Conservation (phyloP, 2,888 invertebrate species). For the Volucella bombylans region DNA sequence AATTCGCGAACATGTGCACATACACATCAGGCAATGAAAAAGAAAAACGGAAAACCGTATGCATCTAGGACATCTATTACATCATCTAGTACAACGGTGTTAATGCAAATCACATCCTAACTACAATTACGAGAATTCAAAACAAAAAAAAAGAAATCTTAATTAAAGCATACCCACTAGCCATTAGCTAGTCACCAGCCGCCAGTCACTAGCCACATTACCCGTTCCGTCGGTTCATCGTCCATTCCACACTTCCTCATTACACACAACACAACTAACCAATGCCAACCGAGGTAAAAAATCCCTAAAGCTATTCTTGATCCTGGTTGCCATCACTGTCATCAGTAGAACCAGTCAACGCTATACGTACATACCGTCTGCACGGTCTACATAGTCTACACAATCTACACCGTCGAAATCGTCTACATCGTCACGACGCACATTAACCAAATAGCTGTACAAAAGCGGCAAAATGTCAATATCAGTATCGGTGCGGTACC, state of each 20-base stretch:
- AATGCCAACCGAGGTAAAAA: constrained; percentile 61
- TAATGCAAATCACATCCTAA: constrained; percentile 72
- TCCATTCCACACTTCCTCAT: constrained; percentile 50
- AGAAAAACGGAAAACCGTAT: constrained; percentile 35
- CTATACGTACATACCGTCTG: constrained; percentile 1
- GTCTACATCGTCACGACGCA: constrained; percentile 44
- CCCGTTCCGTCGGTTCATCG: constrained; percentile 6
- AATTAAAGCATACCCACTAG: constrained; percentile 60
- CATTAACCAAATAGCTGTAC: constrained; percentile 69
- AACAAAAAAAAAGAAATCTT: constrained; percentile 45
- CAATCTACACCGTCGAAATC: background rate
- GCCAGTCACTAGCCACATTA: too few relatives aligned
- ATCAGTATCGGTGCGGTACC: constrained; percentile 68
- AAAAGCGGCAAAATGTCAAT: constrained; percentile 72
- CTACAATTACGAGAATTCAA: constrained; percentile 60
- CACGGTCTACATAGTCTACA: background rate
- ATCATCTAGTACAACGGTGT: constrained; percentile 67
- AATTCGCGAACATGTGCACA: constrained; percentile 13
- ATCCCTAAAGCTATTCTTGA: constrained; percentile 33
- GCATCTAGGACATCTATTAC: constrained; percentile 61
- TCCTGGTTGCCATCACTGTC: constrained; percentile 54
- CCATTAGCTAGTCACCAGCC: background rate
- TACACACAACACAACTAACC: constrained; percentile 69
- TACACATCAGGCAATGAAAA: constrained; percentile 1
- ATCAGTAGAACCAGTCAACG: constrained; percentile 6